These are phyloP conservation scores for Bedellia somnulentella DNA, from an alignment of 2,888 invertebrate genomes.

Conservation along the genomic window DNA sequence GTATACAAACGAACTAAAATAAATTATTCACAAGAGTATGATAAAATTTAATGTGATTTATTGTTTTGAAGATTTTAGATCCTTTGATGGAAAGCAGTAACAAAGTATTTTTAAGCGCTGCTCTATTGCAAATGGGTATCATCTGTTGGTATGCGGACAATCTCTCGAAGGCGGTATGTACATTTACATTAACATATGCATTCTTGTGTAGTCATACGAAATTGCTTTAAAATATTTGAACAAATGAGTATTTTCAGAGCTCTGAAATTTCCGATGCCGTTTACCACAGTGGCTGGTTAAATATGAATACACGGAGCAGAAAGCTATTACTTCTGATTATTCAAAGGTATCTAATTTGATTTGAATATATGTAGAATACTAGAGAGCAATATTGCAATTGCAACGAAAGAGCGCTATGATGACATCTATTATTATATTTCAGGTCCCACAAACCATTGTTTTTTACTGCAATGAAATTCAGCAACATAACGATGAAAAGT, in stretches of 20 bases:
- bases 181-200: too few species aligned
- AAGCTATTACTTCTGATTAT: conserved; percentile 26
- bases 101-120: conserved; percentile 36
- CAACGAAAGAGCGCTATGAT: too few species aligned
- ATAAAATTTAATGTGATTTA: too few species aligned
- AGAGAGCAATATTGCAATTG: too few species aligned
- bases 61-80: conserved; percentile 31
- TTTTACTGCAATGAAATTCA: conserved; percentile 39
- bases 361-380: too few species aligned
- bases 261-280: conserved; percentile 32
- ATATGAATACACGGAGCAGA: conserved; percentile 23
- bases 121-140: conserved; percentile 36
- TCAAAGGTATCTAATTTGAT: conserved; percentile 36
- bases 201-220: too few species aligned
- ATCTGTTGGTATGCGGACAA: conserved; percentile 45
- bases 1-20: too few species aligned
- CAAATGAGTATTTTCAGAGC: conserved; percentile 29
- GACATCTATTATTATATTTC: conserved; percentile 16
- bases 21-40: too few species aligned
- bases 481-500: conserved; percentile 31
- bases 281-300: conserved; percentile 37
- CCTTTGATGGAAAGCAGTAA: conserved; percentile 38
- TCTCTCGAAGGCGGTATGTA: conserved; percentile 17
- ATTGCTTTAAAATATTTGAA: too few species aligned
- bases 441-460: conserved; percentile 41